Base-by-base conservation (phyloP, 2,888 invertebrate species). In the Dryomyza anilis region DNA sequence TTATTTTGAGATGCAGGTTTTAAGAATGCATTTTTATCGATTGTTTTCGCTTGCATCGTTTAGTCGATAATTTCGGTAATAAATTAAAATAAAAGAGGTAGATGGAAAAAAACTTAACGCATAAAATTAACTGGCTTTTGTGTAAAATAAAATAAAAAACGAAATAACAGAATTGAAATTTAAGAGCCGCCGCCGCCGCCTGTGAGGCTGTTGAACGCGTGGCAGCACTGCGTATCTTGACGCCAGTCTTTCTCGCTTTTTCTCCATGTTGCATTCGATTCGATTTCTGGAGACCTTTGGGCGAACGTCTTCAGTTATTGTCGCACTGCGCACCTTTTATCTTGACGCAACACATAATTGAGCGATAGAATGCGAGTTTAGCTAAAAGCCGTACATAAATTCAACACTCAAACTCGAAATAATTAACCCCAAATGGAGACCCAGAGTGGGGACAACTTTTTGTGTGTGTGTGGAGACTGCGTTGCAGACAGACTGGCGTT, bases 311-410 rank as follows among this genome's bases (percentile, higher is more conserved):
- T 57, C 39, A n/a, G n/a, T n/a, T n/a, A n/a, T n/a, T n/a, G n/a
- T 39, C 62, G 46, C 23, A 25, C 62, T 12, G 19, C 29, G 56
- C 63, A 46, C 57, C 63, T 74, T 74, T 79, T 78, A 78, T 79
- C 78, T n/a, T n/a, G n/a, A n/a, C n/a, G 73, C 74, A 73, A 79
- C 79, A 78, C 80, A 79, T 79, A 79, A 79, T 79, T 79, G 80
- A 80, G 78, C 79, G 78, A 80, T 79, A 79, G 80, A 80, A 78
- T 76, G 74, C 73, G 73, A 76, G 76, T 78, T 79, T 78, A 78
- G 75, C 77, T 79, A 79, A 79, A 76, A 76, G 75, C 74, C 73
- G 73, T 74, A 76, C 79, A 78, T 78, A 78, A 78, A 78, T 79
- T 76, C 74, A 72, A 78, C 76, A 77, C 73, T 74, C 76, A 77